These are phyloP conservation scores for Paralichthys olivaceus DNA, from an alignment of 2,113 vertebrate species.

Conservation along the genomic window DNA sequence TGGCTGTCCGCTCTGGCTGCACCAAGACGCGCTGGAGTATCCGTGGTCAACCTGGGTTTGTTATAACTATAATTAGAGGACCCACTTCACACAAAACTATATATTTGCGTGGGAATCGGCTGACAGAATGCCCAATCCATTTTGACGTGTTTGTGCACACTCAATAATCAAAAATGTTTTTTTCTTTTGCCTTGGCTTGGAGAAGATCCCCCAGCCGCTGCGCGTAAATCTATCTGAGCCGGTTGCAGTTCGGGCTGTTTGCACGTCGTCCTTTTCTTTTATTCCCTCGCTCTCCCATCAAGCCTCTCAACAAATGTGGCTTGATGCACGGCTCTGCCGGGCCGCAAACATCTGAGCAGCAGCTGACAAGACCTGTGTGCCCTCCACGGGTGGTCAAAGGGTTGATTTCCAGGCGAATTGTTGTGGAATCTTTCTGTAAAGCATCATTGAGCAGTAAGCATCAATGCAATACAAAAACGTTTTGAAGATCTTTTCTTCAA, in stretches of 20 bases:
- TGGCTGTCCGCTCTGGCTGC: conserved; percentile 48
- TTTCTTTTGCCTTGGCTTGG: conserved; percentile 10
- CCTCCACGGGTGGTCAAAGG: conserved; percentile 9
- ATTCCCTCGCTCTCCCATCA: background rate
- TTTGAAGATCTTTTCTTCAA: background rate
- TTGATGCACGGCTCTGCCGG: conserved; percentile 54
- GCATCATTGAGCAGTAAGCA: background rate
- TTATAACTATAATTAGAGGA: conserved; percentile 67
- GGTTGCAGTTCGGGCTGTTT: conserved; percentile 4
- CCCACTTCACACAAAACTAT: conserved; percentile 48
- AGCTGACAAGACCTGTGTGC: conserved; percentile 65
- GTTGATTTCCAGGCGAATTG: conserved; percentile 45
- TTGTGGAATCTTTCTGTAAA: background rate
- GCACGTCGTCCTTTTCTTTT: conserved; percentile 13
- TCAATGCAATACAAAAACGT: background rate
- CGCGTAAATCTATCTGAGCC: conserved; percentile 26
- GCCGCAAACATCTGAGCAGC: conserved; percentile 56
- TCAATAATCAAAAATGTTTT: background rate
- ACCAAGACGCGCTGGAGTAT: conserved; percentile 34
- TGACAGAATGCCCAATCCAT: conserved; percentile 53
- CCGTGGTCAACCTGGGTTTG: conserved; percentile 62
- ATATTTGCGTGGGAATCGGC: conserved; percentile 53
- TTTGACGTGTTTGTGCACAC: conserved; percentile 57
- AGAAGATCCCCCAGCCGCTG: conserved; percentile 24
- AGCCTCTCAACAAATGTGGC: conserved; percentile 61